Conservation (phyloP, 2,113 vertebrate species). For the Dicrurus megarhynchus region DNA sequence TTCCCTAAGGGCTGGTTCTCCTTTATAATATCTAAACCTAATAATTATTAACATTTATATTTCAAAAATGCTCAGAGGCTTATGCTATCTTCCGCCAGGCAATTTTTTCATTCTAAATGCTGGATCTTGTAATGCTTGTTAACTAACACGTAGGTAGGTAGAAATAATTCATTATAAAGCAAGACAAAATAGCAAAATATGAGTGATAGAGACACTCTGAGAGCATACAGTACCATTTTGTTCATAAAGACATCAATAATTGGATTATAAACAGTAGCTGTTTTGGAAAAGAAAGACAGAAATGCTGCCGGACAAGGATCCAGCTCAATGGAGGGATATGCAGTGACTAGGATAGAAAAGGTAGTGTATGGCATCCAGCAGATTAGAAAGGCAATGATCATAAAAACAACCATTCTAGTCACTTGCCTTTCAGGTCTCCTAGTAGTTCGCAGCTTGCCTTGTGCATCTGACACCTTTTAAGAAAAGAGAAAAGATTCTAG, state of each 20-base stretch:
- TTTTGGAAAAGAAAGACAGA: slow-evolving; percentile 90
- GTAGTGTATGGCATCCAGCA: slow-evolving; percentile 86
- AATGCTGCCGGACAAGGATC: slow-evolving; percentile 83
- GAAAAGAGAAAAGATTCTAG: neutral
- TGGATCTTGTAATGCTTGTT: neutral
- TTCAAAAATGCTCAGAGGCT: neutral
- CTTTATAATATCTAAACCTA: neutral
- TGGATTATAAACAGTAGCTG: slow-evolving; percentile 87
- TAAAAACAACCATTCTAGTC: slow-evolving; percentile 87
- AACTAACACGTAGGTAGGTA: neutral
- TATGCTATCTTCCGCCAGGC: fast-evolving
- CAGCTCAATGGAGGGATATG: slow-evolving; percentile 77
- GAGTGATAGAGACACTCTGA: neutral
- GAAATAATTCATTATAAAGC: neutral
- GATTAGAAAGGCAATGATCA: slow-evolving; percentile 88
- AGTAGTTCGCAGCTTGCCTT: slow-evolving; percentile 74
- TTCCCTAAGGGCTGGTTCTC: neutral
- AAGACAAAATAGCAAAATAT: neutral
- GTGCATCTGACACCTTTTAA: slow-evolving; percentile 78
- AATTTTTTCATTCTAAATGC: neutral
- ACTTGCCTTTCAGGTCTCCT: slow-evolving; percentile 86
- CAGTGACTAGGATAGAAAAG: slow-evolving; percentile 83
- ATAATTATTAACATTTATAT: neutral
- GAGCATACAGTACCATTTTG: slow-evolving; percentile 80
- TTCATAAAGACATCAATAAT: slow-evolving; percentile 93